Percentiles rank a stretch among this genome's conserved stretches.
Evolutionary conservation across 2,797 vertebrate genomes (phyloP).

Genomic region (Microctenopoma steveboyesi): DNA sequence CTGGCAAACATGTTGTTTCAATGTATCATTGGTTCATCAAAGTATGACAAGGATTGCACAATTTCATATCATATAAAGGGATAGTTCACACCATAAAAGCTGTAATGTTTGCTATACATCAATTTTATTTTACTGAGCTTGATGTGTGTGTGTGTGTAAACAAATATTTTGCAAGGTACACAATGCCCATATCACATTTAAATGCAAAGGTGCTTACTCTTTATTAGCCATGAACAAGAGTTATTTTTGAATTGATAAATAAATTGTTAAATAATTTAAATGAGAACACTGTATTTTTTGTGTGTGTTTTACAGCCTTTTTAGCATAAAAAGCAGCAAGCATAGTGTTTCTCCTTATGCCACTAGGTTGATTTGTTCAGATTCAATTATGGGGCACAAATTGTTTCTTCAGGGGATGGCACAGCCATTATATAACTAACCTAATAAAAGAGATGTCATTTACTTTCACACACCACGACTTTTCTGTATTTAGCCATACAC

Average conservation of each 20-base stretch:
- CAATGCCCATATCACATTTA: not conserved
- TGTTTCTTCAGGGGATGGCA: conserved; percentile 33
- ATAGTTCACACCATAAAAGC: conserved; percentile 5
- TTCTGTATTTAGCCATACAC: conserved; percentile 15
- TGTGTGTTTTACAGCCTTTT: conserved; percentile 17
- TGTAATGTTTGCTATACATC: not conserved
- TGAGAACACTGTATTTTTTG: not conserved
- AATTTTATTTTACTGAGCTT: not conserved
- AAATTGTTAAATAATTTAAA: no score
- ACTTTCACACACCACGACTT: conserved; percentile 14
- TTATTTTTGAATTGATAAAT: not conserved
- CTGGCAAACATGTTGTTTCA: conserved; percentile 40
- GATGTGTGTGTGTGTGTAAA: not conserved
- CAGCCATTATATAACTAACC: conserved; percentile 47
- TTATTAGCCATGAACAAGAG: not conserved
- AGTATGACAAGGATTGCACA: conserved; percentile 34
- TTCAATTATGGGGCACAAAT: conserved; percentile 42
- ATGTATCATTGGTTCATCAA: conserved; percentile 42
- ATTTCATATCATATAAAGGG: conserved; percentile 4
- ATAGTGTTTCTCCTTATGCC: conserved; percentile 10
- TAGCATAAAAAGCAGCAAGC: conserved; percentile 12
- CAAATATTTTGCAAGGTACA: not conserved
- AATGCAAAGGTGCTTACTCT: conserved; percentile 8
- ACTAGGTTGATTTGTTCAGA: conserved; percentile 37
- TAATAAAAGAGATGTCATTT: conserved; percentile 33